Base-by-base conservation (phyloP, 2,888 invertebrate species). In the Glyphotaelius pellucidus region DNA sequence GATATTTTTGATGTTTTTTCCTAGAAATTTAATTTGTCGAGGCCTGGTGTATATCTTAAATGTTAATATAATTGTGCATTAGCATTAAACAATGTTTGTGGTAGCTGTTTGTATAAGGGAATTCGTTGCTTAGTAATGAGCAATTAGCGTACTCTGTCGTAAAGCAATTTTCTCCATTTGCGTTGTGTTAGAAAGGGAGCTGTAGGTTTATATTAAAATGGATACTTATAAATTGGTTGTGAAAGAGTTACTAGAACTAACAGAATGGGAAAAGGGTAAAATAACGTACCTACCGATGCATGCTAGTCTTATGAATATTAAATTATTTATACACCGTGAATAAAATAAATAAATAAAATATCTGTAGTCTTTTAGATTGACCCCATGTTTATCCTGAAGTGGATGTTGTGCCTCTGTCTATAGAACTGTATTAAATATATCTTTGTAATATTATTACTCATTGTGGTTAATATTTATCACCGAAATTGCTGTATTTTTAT, bases 391-490 rank as follows among this genome's bases (percentile, higher is more conserved):
- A 91, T 92, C 93, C 93, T 93, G 90, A 92, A 86, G 47, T 93
- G 93, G 93, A 93, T 93, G 93, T 93, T 92, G 93, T 93, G 93
- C 93, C 93, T 93, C 93, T 93, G 93, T 93, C 92, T 93, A 92
- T 84, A 91, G 81, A 89, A 92, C 67, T 90, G 25, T 87, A 90
- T 87, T 88, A 42, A 83, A 83, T 91, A 90, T 92, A 92, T 90
- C 93, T 91, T 92, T 92, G 91, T 92, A 92, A 92, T 89, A 92
- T 81, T 91, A 67, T 67, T 67, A 67, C n/a, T 67, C 86, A 91
- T 92, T 90, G 91, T 89, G 92, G 90, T 91, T 92, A 80, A 86
- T 47, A 92, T 91, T 89, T 92, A 87, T 93, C 91, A 92, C 90
- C 80, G 67, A 90, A 92, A 93, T 92, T 91, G 91, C 91, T 92